Conservation (phyloP, 2,797 vertebrate species). For the Sebastes miniatus region DNA sequence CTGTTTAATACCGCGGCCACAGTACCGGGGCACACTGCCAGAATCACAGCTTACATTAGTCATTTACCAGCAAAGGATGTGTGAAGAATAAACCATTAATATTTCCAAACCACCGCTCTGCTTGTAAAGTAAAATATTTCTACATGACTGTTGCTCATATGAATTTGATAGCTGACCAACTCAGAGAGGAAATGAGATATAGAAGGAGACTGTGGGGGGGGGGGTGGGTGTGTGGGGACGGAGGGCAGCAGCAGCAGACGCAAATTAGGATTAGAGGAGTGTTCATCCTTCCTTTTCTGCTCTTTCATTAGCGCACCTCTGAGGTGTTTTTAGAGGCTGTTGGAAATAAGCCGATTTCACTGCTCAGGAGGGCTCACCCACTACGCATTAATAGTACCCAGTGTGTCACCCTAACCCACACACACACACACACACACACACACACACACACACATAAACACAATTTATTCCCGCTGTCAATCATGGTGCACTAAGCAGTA, state of each 20-base stretch:
- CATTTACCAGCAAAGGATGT: slow-evolving; percentile 38
- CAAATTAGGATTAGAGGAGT: slow-evolving; percentile 74
- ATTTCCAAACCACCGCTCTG: slow-evolving; percentile 16
- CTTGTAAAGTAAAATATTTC: slow-evolving; percentile 12
- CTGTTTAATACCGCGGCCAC: slow-evolving; percentile 23
- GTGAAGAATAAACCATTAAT: slow-evolving; percentile 29
- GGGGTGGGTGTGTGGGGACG: not conserved
- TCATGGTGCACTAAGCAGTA: slow-evolving; percentile 33
- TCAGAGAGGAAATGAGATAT: slow-evolving; percentile 22
- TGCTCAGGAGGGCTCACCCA: slow-evolving; percentile 61
- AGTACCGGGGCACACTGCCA: slow-evolving; percentile 29
- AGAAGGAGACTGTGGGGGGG: not conserved
- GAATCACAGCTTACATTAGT: slow-evolving; percentile 24
- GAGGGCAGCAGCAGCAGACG: slow-evolving; percentile 40
- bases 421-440: not conserved
- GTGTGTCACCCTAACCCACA: slow-evolving; percentile 6
- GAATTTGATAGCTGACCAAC: slow-evolving; percentile 26
- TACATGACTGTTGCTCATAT: slow-evolving; percentile 8
- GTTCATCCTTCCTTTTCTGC: slow-evolving; percentile 62
- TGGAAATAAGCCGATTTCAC: slow-evolving; percentile 75
- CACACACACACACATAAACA: slow-evolving; percentile 1
- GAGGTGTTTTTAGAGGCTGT: slow-evolving; percentile 73
- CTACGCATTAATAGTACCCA: slow-evolving; percentile 61
- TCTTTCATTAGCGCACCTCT: slow-evolving; percentile 70
- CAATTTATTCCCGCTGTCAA: slow-evolving; percentile 45